These are phyloP conservation scores for Cyanoramphus novaezelandiae DNA, from an alignment of 2,113 vertebrate genomes.

Conservation along the genomic window DNA sequence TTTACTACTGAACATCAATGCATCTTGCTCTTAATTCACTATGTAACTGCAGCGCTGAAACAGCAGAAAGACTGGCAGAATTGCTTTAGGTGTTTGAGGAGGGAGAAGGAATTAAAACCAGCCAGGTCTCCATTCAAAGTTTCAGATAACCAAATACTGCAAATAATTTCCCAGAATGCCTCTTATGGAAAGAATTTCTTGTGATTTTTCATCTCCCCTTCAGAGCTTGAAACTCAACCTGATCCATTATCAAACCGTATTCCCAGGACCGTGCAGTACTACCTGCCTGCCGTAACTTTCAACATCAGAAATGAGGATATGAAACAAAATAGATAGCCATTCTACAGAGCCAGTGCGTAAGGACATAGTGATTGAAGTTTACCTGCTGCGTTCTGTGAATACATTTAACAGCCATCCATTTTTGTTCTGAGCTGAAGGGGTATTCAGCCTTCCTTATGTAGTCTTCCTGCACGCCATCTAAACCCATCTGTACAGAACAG, in stretches of 20 bases:
- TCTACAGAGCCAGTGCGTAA: background rate
- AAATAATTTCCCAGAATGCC: background rate
- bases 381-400: conserved; percentile 93
- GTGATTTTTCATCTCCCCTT: background rate
- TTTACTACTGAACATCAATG: background rate
- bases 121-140: background rate
- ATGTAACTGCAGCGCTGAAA: background rate
- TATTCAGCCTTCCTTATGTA: conserved; percentile 89
- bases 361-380: background rate
- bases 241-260: background rate
- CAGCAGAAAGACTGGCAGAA: background rate
- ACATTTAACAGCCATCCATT: conserved; percentile 97
- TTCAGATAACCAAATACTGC: background rate
- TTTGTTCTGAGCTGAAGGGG: conserved; percentile 95
- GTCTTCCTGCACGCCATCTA: conserved; percentile 89
- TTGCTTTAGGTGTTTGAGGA: background rate
- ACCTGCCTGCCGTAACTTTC: background rate
- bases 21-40: background rate
- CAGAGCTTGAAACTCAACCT: background rate
- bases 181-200: background rate
- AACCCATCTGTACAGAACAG: conserved; percentile 84
- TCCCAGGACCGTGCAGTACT: background rate
- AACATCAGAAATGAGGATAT: background rate
- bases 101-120: background rate
- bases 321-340: background rate